A percentile compares a stretch with the other conserved stretches of the same genome.
phyloP scores from a whole-genome alignment of 2,113 vertebrate genomes.

The Bufo gargarizans region DNA sequence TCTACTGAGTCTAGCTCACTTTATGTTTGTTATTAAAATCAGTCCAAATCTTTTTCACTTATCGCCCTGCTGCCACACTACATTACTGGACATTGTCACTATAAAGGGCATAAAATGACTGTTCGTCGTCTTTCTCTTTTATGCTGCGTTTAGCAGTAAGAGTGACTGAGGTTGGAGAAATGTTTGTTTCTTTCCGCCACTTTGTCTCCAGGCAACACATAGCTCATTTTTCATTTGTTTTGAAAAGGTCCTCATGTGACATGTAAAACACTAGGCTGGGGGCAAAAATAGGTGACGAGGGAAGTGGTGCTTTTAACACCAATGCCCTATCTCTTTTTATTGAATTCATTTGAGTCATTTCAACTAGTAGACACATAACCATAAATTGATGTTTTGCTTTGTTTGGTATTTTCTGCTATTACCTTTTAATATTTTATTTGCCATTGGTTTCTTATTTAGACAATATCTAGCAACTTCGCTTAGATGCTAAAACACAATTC shows the following conservation, averaged over 20 bases:
- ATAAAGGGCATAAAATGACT: conserved; percentile 2
- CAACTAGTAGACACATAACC: neutral
- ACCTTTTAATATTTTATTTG: conserved; percentile 15
- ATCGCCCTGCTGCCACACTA: neutral
- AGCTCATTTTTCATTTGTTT: conserved; percentile 56
- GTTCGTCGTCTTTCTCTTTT: conserved; percentile 22
- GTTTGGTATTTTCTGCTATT: neutral
- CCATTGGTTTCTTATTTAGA: neutral
- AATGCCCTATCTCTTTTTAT: conserved; percentile 16
- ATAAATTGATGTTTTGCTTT: neutral
- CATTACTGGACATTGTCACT: neutral
- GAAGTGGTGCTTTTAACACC: conserved; percentile 40
- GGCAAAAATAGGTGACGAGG: conserved; percentile 10
- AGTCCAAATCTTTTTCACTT: neutral
- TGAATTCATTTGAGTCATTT: neutral
- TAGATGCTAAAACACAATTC: neutral
- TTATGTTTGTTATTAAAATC: neutral
- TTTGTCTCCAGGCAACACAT: conserved; percentile 55
- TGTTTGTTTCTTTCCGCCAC: conserved; percentile 42
- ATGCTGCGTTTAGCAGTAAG: conserved; percentile 28
- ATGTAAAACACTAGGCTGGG: conserved; percentile 38
- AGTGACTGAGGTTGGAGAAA: conserved; percentile 53
- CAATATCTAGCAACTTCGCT: neutral
- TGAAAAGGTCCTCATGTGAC: conserved; percentile 53
- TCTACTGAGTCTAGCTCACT: neutral